Base-by-base conservation (phyloP, 2,797 vertebrate genomes). In the Cygnus olor region DNA sequence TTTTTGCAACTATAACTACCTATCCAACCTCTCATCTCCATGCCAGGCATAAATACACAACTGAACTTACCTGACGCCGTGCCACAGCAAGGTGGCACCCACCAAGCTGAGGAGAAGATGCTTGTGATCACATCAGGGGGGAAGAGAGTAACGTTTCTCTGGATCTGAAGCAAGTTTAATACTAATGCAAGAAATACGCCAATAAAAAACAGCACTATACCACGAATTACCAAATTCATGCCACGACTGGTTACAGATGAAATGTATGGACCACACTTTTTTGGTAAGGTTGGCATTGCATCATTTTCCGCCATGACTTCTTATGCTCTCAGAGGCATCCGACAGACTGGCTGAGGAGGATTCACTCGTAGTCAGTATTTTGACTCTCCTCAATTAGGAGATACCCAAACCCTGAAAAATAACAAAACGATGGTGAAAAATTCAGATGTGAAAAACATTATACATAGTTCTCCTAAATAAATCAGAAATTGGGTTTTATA, bases 91-190 rank as follows among this genome's bases (percentile, higher is more conserved):
- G 98, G 99, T 2, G 99, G 99, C 18, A 99, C 99, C 99, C 99
- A 99, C 99, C 99, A 99, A 30, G 99, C 99, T 4, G 99, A 99
- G 69, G 99, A 99, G 97, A 99, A 99, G 97, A 99, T 98, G 96
- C 99, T 99, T 93, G 99, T 99, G 93, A 99, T 98, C 96, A 99
- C 99, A 10, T 99, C 99, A 3, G 99, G 99, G 76, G 99, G 99
- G 85, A 99, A 99, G 42, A 99, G 98, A 4, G 99, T 99, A 96
- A 99, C 98, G 0, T 99, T 99, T 63, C 99, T 98, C 98, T 99
- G 99, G 90, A 99, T 99, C 98, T 99, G 99, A 92, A 99, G 98
- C 81, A 99, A 97, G 96, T 99, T 99, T 87, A 99, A 98, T 89
- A 99, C 98, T 94, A 99, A 97, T 4, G 99, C 98, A 90, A 99